Evolutionary conservation across 1,140 invertebrate genomes (phyloP).

Genomic region (Drosophila lowei): DNA sequence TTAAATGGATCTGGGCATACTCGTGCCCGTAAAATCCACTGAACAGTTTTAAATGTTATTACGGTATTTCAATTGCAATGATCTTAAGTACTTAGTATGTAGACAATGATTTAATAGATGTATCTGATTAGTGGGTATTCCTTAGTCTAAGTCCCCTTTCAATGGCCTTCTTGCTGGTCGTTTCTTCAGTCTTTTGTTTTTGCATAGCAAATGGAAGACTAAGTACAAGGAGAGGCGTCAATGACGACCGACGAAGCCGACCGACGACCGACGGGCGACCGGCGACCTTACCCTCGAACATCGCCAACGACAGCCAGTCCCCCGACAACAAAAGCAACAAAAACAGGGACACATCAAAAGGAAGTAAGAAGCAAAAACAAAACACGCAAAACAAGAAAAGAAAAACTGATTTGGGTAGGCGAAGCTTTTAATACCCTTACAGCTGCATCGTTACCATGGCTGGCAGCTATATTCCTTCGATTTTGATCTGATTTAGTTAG

Average conservation of each 20-base stretch:
- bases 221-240: slow-evolving; percentile 71
- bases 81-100: no score
- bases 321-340: slow-evolving; percentile 25
- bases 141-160: neutral
- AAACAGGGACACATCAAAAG: slow-evolving; percentile 50
- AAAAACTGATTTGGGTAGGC: neutral
- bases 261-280: slow-evolving; percentile 1
- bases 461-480: no score
- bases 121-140: slow-evolving; percentile 6
- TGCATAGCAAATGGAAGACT: slow-evolving; percentile 59
- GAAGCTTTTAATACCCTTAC: no score
- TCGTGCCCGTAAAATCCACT: no score
- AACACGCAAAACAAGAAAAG: slow-evolving; percentile 11
- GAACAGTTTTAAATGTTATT: no score
- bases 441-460: no score
- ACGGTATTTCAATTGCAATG: no score
- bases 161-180: slow-evolving; percentile 6
- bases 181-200: slow-evolving; percentile 50
- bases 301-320: slow-evolving; percentile 38
- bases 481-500: no score
- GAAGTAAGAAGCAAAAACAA: slow-evolving; percentile 48
- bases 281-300: slow-evolving; percentile 32
- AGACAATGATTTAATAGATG: neutral
- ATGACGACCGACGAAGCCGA: slow-evolving; percentile 55
- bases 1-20: no score